Base-by-base conservation (phyloP, 92 coral and sea anemone species). In the Virgularia gustaviana region DNA sequence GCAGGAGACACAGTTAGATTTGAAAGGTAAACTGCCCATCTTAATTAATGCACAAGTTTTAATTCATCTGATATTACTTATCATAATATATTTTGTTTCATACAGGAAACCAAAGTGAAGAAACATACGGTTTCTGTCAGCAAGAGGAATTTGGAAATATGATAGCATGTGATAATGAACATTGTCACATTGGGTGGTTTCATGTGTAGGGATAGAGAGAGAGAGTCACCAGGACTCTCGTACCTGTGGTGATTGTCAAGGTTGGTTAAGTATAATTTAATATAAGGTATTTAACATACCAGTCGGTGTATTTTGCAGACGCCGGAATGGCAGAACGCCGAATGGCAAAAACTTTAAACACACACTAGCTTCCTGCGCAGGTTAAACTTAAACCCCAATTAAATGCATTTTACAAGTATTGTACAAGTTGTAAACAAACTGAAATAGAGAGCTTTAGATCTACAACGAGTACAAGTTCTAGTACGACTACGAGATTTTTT, bases 41-140 rank as follows among this genome's bases (percentile, higher is more conserved):
- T 60, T 18, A 30, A 41, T 31, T 20, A 6, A 60, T 25, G 35
- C 7, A 36, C 70, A 47, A 47, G n/a, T n/a, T 15, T 4, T 15
- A 47, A 15, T 47, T 47, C 55, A 47, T 15, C 15, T 15, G 3
- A 15, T 47, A 4, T 16, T 23, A 62, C 19, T 30, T 62, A 32
- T 54, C 30, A n/a, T 35, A 54, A 54, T 54, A 23, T 54, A 24
- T 7, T 62, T 36, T 62, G 49, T 62, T 62, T 62, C 42, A 32
- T 27, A 35, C 34, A 70, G 76, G 59, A 68, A 68, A 9, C 58
- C 62, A 41, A 43, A 68, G 75, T 29, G 36, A 68, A 22, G 75
- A 15, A 68, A 44, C 61, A 31, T 52, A 32, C 53, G 37, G 73
- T 29, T 0, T 41, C 2, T 65, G 73, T 42, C 53, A 41, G 34